Base-by-base conservation (phyloP, 2,797 vertebrate species). In the Florisuga fusca region DNA sequence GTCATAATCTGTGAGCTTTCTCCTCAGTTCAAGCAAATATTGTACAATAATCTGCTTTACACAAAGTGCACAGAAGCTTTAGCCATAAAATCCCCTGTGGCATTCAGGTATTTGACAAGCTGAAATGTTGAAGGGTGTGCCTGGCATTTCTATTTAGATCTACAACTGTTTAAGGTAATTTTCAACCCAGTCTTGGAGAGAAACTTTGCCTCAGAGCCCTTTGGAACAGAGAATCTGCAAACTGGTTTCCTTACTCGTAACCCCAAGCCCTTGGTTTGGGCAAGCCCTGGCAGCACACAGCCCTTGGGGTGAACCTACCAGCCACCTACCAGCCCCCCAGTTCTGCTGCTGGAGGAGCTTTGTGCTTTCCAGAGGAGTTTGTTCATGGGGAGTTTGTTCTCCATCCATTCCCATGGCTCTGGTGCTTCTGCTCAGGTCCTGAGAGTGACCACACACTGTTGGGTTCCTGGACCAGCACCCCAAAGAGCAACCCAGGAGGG, bases 31-130 rank as follows among this genome's bases (percentile, higher is more conserved):
- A 85, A 87, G 79, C 62, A 87, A 92, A 89, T 92, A 69, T 19
- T 51, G 54, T 46, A 34, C 1, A 0, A 72, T 75, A 90, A 86
- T 77, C 58, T 72, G 82, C n/a, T 90, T 91, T 88, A 50, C 51
- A 58, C 51, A 46, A 31, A 62, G 22, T 1, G 14, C 69, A 59
- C 19, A 53, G 68, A 81, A 87, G 6, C 2, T 74, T 64, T n/a
- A 66, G 76, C 69, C 74, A 73, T 89, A 90, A 93, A 95, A 83
- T 83, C 74, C 62, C 27, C 74, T 41, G 73, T 51, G 83, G 77
- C 80, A 87, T 91, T 91, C 82, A 87, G 83, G 76, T 84, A 74
- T 90, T 78, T 93, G 92, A 94, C 66, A 84, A 84, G 62, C 55
- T 77, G 58, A 76, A 78, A 55, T 9, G 45, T 81, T 90, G 77